These are phyloP conservation scores for Aporophyla nigra DNA, from an alignment of 2,888 invertebrate genomes.

Conservation along the genomic window DNA sequence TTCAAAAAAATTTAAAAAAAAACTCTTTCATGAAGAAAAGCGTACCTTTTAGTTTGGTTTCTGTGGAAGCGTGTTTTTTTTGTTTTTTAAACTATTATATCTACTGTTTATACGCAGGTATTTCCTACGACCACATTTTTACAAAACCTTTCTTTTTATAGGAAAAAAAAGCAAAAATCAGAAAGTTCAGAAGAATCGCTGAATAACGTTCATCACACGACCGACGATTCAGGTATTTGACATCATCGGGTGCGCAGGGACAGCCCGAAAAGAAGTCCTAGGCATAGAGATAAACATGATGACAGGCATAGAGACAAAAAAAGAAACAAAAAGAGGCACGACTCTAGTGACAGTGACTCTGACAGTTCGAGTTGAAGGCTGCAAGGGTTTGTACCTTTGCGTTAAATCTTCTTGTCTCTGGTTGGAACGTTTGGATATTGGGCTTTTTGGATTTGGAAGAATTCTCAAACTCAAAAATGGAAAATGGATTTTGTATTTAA, in stretches of 20 bases:
- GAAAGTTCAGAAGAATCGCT: constrained; percentile 86
- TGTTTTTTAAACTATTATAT: too few relatives aligned
- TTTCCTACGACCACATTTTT: neutral
- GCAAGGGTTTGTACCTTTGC: constrained; percentile 51
- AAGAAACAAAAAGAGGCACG: constrained; percentile 77
- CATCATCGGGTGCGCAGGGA: constrained; percentile 87
- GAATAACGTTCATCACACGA: constrained; percentile 88
- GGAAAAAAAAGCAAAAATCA: constrained; percentile 85
- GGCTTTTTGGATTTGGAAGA: constrained; percentile 37
- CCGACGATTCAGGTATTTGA: constrained; percentile 89
- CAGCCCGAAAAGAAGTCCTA: constrained; percentile 79
- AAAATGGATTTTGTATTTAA: constrained; percentile 31
- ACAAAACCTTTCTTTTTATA: constrained; percentile 61
- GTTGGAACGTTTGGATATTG: constrained; percentile 43
- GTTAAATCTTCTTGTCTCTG: constrained; percentile 62
- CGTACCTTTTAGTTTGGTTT: too few relatives aligned
- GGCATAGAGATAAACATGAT: constrained; percentile 73
- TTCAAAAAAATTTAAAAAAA: too few relatives aligned
- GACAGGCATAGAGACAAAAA: constrained; percentile 73
- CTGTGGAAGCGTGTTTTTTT: too few relatives aligned
- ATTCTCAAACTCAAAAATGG: constrained; percentile 1
- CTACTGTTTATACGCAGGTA: too few relatives aligned
- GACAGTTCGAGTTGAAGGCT: constrained; percentile 85
- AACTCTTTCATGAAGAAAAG: too few relatives aligned
- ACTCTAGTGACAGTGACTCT: constrained; percentile 79